Evolutionary conservation across 2,113 vertebrate genomes (phyloP), one percentile per base, ranked within the genome.

Genomic region (Salvelinus sp.): DNA sequence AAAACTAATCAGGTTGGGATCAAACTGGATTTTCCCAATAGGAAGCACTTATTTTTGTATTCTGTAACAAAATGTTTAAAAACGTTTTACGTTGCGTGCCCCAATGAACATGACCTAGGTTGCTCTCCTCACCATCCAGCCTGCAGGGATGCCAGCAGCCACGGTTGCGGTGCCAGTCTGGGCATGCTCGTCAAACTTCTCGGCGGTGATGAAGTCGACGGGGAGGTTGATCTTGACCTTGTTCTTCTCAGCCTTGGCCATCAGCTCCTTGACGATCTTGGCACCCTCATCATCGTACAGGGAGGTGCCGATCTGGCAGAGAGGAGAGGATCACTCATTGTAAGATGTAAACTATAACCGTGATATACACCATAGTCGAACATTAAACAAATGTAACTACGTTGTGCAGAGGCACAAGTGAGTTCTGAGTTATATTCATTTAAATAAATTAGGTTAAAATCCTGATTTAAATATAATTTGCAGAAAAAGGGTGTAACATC

Each of bases 211-310:
- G 1, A 99, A 99, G 90, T 99, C 98, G 25, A 97, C 93, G 14
- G 97, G 98, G 85, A 99, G 92, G 10, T 95, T 95, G 88, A 99
- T 98, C 92, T 93, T 96, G 68, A 99, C 98, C 1, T 91, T 90
- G 0, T 99, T 99, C 90, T 99, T 98, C 93, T 98, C 93, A 0
- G 97, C 98, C 85, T 99, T 99, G 73, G 95, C 92, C 97, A 99
- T 98, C 84, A 99, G 89, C 74, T 99, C 97, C 76, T 98, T 98
- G 83, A 99, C 96, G 58, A 99, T 99, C 90, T 94, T 97, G 48
- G 98, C 93, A 1, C 98, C 97, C 80, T 98, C 97, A 85, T 96
- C 97, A 72, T 99, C 98, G 81, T 90, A 99, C 68, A 99, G 89
- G 65, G 98, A 99, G 38, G 87, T 96, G 48, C 98, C 97, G 76